Conservation (phyloP, 30 jellyfish, hydroid and myxozoan genomes). For the Aurelia aurita region DNA sequence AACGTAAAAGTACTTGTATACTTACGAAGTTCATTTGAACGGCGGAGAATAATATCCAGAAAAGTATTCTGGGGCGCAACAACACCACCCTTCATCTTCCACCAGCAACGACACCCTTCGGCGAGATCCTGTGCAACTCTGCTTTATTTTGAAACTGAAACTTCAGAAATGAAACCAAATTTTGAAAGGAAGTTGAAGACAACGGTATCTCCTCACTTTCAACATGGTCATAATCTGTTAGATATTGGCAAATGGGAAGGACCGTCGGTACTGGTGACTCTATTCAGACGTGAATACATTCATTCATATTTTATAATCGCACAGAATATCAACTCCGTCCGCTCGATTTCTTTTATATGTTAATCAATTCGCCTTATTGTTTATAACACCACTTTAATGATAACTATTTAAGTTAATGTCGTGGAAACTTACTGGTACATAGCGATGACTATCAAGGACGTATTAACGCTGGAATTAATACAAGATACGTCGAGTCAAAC, state of each 20-base stretch:
- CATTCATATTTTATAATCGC: conserved; percentile 52
- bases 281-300: conserved; percentile 13
- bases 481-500: too few species aligned
- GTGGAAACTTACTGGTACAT: too few species aligned
- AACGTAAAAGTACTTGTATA: neutral
- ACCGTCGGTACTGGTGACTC: conserved; percentile 38
- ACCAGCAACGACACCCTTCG: neutral
- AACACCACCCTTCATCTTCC: conserved; percentile 54
- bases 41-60: conserved; percentile 67
- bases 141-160: too few species aligned
- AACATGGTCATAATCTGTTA: too few species aligned
- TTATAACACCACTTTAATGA: neutral
- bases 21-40: conserved; percentile 81
- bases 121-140: neutral
- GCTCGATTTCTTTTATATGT: neutral
- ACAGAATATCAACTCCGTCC: conserved; percentile 24
- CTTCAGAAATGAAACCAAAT: too few species aligned
- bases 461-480: too few species aligned
- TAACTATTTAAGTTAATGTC: too few species aligned
- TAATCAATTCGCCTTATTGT: conserved; percentile 44
- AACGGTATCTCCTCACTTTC: too few species aligned
- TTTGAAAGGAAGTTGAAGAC: too few species aligned
- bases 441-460: too few species aligned
- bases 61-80: conserved; percentile 79
- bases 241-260: too few species aligned